Evolutionary conservation across 1,140 invertebrate species (phyloP), one percentile per base, ranked within the genome.

Genomic region (Chelonus insularis): DNA sequence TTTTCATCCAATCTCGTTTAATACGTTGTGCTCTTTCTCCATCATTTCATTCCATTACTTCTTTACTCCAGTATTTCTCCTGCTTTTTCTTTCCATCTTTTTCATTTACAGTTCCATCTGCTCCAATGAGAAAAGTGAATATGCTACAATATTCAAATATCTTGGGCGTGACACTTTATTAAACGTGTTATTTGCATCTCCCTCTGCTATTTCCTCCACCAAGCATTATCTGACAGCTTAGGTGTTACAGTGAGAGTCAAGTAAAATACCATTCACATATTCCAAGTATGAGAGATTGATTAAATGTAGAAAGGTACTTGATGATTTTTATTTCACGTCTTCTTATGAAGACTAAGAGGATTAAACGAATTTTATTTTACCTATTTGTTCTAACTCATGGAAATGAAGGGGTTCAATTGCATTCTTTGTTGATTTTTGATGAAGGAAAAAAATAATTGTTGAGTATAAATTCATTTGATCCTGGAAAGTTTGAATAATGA

Each of bases 91-190:
- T 8, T 41, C 51, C 56, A 25, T 60, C 29, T 50, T 56, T 16
- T 47, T 23, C 16, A n/a, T 54, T 45, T 66, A 14, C 18, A 45
- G 5, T 16, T n/a, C 4, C 32, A 60, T 66, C 58, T 63, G 59
- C 60, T 58, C 52, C 69, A 67, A 74, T 72, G 74, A 77, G 73
- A 68, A 77, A 79, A 80, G 74, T 77, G 77, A 79, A 80, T 79
- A 80, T 76, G 77, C 75, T 71, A 72, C 72, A 69, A 70, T 79
- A 79, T 80, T 79, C 75, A 77, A 79, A 80, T 77, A 70, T 67
- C 63, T 62, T 51, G 57, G 58, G 68, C 29, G 70, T 69, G 74
- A 77, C 75, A 75, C 76, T 78, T 79, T 79, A 79, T 78, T 78
- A 79, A 77, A 79, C 69, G 70, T 67, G 70, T 71, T 70, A 72